phyloP scores from a whole-genome alignment of 1,140 invertebrate genomes.

The Brachionus rotundiformis region DNA sequence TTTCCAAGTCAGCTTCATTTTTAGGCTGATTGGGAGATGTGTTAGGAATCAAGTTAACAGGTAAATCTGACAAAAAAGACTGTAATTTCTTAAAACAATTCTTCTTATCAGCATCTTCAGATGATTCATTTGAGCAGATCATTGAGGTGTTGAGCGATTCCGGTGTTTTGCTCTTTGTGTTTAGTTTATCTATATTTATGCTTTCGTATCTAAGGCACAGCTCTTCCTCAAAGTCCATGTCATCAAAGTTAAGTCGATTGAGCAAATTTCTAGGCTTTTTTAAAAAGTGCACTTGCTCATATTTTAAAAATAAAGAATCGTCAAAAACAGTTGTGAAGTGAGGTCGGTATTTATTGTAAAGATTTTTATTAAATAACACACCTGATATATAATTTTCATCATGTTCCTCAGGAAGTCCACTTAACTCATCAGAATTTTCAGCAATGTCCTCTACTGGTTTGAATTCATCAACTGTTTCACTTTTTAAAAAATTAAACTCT shows the following conservation, averaged over 20 bases:
- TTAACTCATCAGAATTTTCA: background rate
- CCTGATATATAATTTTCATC: constrained; percentile 32
- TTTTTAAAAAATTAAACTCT: constrained; percentile 44
- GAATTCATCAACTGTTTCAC: constrained; percentile 35
- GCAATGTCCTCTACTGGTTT: background rate
- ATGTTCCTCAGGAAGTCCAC: background rate
- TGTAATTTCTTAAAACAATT: constrained; percentile 34
- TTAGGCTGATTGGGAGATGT: background rate
- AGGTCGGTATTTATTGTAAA: constrained; percentile 49
- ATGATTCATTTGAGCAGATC: background rate
- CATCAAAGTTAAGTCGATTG: constrained; percentile 1
- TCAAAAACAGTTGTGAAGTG: constrained; percentile 14
- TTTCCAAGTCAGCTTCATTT: background rate
- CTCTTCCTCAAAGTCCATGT: constrained; percentile 43
- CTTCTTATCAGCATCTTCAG: background rate
- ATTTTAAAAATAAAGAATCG: constrained; percentile 13
- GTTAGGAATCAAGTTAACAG: background rate
- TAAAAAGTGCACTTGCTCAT: constrained; percentile 4
- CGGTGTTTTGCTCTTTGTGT: background rate
- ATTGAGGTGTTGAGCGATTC: background rate
- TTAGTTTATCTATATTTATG: constrained; percentile 49
- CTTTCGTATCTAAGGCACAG: constrained; percentile 36
- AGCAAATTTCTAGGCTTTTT: background rate
- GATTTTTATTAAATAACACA: constrained; percentile 20
- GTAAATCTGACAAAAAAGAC: constrained; percentile 28